These are phyloP conservation scores for Lasioglossum zephyrum DNA, from an alignment of 2,888 invertebrate species.

Conservation along the genomic window DNA sequence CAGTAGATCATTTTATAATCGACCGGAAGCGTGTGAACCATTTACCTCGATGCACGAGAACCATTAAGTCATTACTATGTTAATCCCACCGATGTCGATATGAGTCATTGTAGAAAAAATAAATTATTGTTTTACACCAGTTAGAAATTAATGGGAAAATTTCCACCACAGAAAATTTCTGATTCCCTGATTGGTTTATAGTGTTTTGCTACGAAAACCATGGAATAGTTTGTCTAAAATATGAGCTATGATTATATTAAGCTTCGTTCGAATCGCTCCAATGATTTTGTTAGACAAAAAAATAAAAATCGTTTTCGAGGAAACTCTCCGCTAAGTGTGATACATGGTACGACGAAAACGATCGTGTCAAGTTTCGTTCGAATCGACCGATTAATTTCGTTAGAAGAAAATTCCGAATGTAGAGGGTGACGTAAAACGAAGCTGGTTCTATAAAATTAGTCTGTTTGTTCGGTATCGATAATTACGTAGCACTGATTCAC, in stretches of 20 bases:
- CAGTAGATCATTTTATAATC: not conserved
- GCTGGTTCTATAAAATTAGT: not conserved
- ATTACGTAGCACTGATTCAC: not conserved
- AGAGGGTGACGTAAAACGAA: not conserved
- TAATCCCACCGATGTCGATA: not conserved
- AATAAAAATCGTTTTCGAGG: not conserved
- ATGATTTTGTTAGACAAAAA: not conserved
- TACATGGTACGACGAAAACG: too few relatives aligned
- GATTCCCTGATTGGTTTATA: not conserved
- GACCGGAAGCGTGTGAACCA: conserved; percentile 5
- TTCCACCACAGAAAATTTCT: not conserved
- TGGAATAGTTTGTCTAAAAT: not conserved
- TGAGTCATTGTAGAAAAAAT: not conserved
- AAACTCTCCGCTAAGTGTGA: too few relatives aligned
- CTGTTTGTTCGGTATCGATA: not conserved
- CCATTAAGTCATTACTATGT: not conserved
- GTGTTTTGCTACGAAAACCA: not conserved
- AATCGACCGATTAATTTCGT: too few relatives aligned
- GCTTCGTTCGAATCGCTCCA: not conserved
- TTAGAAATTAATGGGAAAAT: not conserved
- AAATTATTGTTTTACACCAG: not conserved
- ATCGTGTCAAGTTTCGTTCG: too few relatives aligned
- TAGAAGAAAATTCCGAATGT: too few relatives aligned
- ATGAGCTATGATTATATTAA: not conserved
- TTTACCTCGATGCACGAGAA: not conserved